Evolutionary conservation across 2,888 invertebrate genomes (phyloP).

Genomic region (Teleogryllus oceanicus): DNA sequence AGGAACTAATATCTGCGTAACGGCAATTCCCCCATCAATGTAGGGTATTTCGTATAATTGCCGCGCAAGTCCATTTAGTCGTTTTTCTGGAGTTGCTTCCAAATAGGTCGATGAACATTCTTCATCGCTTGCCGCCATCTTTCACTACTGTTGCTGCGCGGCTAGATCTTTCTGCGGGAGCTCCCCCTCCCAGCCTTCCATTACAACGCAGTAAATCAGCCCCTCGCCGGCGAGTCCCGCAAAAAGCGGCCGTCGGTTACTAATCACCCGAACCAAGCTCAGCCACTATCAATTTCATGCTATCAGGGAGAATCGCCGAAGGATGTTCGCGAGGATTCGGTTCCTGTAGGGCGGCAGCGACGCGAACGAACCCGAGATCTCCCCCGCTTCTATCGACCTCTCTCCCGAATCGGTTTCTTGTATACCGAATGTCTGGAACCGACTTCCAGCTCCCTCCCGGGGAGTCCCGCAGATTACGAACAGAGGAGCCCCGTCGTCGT

Average conservation of each 20-base stretch:
- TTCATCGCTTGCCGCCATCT: no score
- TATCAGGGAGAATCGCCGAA: background rate
- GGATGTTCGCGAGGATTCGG: background rate
- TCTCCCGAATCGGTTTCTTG: background rate
- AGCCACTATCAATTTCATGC: slow-evolving; percentile 18
- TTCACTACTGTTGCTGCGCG: no score
- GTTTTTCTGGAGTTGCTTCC: no score
- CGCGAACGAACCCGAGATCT: background rate
- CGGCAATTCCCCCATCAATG: no score
- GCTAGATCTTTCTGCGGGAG: no score
- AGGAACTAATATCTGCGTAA: no score
- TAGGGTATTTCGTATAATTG: no score
- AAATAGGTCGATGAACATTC: no score
- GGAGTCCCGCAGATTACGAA: background rate
- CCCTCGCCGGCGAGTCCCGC: background rate
- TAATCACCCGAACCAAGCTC: slow-evolving; percentile 7
- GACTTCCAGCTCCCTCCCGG: background rate
- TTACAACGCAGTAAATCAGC: slow-evolving; percentile 18
- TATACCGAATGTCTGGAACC: slow-evolving; percentile 8
- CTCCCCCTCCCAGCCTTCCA: background rate
- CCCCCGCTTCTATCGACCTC: background rate
- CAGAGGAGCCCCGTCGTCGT: background rate
- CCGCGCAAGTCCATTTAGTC: no score
- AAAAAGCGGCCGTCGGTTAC: slow-evolving; percentile 1
- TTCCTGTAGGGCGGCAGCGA: background rate